Evolutionary conservation across 2,797 vertebrate species (phyloP), one percentile per base, ranked within the genome.

Genomic region (Oceanodroma leucorhoa): DNA sequence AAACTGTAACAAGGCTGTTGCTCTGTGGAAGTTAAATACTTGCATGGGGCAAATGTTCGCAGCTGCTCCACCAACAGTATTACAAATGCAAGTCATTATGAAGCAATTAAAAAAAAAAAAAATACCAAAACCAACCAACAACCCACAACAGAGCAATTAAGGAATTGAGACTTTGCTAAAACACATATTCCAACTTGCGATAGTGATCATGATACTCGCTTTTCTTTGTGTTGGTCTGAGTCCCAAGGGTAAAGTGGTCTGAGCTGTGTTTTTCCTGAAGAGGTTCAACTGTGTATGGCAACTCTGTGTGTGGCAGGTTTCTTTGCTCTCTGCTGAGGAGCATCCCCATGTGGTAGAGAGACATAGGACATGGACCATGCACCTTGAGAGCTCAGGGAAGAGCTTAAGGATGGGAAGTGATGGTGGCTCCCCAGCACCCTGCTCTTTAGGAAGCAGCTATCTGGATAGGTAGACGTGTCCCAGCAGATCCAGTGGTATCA

Each of bases 161-260:
- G 43, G 45, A 85, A 34, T 15, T 29, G 24, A 61, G 64, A n/a
- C 79, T 70, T 85, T 70, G 53, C 55, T 60, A 40, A 48, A 21
- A 46, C 18, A 4, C 0, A 1, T 9, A 20, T 53, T 9, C 53
- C 48, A 71, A 5, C 21, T 36, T 67, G 34, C 19, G 20, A 43
- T 24, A 32, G 14, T 3, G 24, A 45, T 40, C 0, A 0, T 19
- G 64, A 10, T 29, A 21, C 17, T 58, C 1, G 1, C 14, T 83
- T 48, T 72, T 66, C 30, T 66, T 71, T 48, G 29, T 17, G 6
- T 32, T 73, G 29, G 12, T 55, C 46, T 6, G 23, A 76, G n/a
- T 54, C 50, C 32, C 16, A 23, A 60, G 45, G 34, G 41, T 60
- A 4, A 57, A 53, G 21, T 13, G 10, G 67, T 79, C 17, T 0